Evolutionary conservation across 2,797 vertebrate genomes (phyloP).

Genomic region (Sebastes minor): DNA sequence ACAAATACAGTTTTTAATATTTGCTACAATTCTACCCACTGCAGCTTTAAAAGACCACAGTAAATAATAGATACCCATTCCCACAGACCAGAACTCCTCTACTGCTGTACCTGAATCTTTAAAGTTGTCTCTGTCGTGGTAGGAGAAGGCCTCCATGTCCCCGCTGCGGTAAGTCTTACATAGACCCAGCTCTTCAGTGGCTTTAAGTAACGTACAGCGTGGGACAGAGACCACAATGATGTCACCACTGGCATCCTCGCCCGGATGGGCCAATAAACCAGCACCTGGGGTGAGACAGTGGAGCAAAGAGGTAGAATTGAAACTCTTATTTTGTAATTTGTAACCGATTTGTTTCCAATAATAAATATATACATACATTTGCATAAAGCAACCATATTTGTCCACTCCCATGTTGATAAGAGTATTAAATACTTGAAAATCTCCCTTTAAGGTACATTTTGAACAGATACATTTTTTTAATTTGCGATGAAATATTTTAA

Average conservation of each 20-base stretch:
- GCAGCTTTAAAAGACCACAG: background rate
- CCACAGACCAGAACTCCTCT: background rate
- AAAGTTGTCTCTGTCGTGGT: conserved; percentile 77
- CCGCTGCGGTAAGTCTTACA: conserved; percentile 75
- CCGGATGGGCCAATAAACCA: conserved; percentile 80
- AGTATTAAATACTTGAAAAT: too few species aligned
- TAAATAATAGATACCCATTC: background rate
- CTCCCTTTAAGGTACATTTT: too few species aligned
- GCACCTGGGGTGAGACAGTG: conserved; percentile 68
- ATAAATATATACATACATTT: too few species aligned
- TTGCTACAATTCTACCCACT: too few species aligned
- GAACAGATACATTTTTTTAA: too few species aligned
- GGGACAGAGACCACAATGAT: conserved; percentile 82
- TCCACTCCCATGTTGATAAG: too few species aligned
- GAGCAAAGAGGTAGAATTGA: background rate
- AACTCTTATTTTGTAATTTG: background rate
- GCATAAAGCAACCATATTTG: too few species aligned
- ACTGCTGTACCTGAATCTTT: conserved; percentile 71
- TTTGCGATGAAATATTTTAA: too few species aligned
- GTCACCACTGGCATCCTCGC: conserved; percentile 81
- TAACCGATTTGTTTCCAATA: too few species aligned
- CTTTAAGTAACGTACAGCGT: conserved; percentile 78
- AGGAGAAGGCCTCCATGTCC: conserved; percentile 82
- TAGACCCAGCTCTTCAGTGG: conserved; percentile 81
- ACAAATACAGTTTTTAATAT: background rate